Base-by-base conservation (phyloP, 2,113 vertebrate genomes). In the Sialia sialis region DNA sequence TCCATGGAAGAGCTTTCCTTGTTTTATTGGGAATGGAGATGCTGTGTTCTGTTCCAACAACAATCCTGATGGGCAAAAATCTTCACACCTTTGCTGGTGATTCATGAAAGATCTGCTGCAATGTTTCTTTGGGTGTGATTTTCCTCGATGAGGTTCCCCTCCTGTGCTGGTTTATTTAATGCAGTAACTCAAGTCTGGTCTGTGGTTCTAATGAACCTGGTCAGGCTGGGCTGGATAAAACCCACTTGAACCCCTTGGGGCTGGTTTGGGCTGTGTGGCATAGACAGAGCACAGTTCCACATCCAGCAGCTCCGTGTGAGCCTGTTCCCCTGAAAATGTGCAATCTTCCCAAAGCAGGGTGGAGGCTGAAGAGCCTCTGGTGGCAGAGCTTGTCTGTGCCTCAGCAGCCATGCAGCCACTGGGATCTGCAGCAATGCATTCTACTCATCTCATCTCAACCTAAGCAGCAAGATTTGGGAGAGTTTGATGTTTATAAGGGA, bases 171-270 rank as follows among this genome's bases (percentile, higher is more conserved):
- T 77, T 87, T 49, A 13, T 34, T 62, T 32, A 29, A 9, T 7
- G 29, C 36, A 32, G 2, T 23, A 23, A 12, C 6, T 58, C 0
- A 0, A 9, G 21, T 11, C 48, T 43, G 36, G 4, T 59, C 39
- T 39, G 60, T 2, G 2, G 25, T 62, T 84, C 41, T 10, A 0
- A 0, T 3, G 48, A 34, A 6, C 5, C 0, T 4, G 4, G 10
- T 14, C 3, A 1, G 20, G 17, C 36, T 64, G 46, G n/a, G 34
- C 46, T 54, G 80, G 41, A 25, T 56, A 13, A 43, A 63, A 12
- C 36, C 34, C 52, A 5, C 3, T 3, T 25, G 39, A 29, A 2
- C 2, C 30, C 48, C 49, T 48, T 0, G 0, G 44, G 55, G 46
- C 26, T 72, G 11, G 21, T 70, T 44, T 49, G 63, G 48, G 18